Evolutionary conservation across 2,888 invertebrate species (phyloP).

Genomic region (Catocala sponsa): DNA sequence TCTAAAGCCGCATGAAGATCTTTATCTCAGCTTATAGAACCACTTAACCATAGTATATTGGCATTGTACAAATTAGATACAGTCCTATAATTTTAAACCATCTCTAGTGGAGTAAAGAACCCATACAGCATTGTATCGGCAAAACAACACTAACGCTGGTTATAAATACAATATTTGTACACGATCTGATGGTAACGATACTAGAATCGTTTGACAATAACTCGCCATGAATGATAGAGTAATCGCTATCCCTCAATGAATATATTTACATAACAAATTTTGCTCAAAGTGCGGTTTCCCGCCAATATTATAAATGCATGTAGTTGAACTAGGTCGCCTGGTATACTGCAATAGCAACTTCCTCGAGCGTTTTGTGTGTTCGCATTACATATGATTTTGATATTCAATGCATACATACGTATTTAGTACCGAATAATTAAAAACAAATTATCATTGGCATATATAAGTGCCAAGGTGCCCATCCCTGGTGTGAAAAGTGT

Average conservation of each 20-base stretch:
- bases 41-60: too few relatives aligned
- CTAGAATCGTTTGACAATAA: not conserved
- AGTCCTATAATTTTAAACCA: too few relatives aligned
- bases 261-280: conserved; percentile 18
- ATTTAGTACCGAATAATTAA: too few relatives aligned
- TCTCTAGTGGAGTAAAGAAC: too few relatives aligned
- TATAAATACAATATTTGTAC: conserved; percentile 1
- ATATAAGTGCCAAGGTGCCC: too few relatives aligned
- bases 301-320: conserved; percentile 5
- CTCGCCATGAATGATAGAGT: conserved; percentile 6
- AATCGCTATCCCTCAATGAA: conserved; percentile 7
- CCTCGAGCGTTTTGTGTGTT: conserved; percentile 8
- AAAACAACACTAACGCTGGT: too few relatives aligned
- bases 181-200: not conserved
- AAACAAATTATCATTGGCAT: too few relatives aligned
- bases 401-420: not conserved
- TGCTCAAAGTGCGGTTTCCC: conserved; percentile 9
- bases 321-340: conserved; percentile 14
- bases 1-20: too few relatives aligned
- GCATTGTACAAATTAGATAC: too few relatives aligned
- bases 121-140: too few relatives aligned
- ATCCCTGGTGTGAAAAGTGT: too few relatives aligned
- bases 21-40: too few relatives aligned
- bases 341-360: conserved; percentile 7
- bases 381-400: conserved; percentile 5